Base-by-base conservation (phyloP, 2,113 vertebrate species). In the Paradoxurus hermaphroditus region DNA sequence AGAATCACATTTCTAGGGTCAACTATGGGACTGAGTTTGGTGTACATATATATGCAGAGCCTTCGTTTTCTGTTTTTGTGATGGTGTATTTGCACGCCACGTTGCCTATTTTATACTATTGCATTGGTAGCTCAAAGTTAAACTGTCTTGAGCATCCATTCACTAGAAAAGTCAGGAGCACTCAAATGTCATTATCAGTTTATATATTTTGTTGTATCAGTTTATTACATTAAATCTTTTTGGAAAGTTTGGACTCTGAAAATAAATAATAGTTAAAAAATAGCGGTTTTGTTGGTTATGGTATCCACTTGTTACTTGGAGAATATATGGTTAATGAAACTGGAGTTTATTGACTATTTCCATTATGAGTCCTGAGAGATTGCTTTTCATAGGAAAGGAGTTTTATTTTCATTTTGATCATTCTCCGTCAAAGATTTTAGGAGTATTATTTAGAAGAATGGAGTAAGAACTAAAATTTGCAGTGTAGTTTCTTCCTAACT, bases 371-470 rank as follows among this genome's bases (percentile, higher is more conserved):
- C 29, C 36, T 75, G 27, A 97, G 77, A n/a, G 36, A 62, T 63
- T 95, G 34, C 67, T 93, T 93, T 95, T 75, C 15, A 59, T 73
- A 65, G 78, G 78, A 91, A 90, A 90, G 51, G 19, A 51, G 72
- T 91, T 94, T 96, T 95, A 65, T 86, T 96, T 97, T 96, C 44
- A 77, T 95, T 96, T 97, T 77, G 44, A 27, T 90, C 56, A 75
- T 93, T 91, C 21, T 92, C 31, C 90, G 1, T 78, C 23, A 82
- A 86, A 78, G 39, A 75, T 88, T 94, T 75, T 16, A 68, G 46
- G 53, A 95, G 13, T 84, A 73, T 72, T 96, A 34, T 85, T 86
- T 62, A 49, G 44, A 92, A 92, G 46, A 93, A 67, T 83, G 14
- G 16, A 12, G 31, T 85, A 91, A 68, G 34, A 94, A 73, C 46